Percentiles rank a stretch among this genome's conserved stretches.
These are phyloP conservation scores for Mobula birostris DNA, from an alignment of 2,113 vertebrate species.

Conservation along the genomic window DNA sequence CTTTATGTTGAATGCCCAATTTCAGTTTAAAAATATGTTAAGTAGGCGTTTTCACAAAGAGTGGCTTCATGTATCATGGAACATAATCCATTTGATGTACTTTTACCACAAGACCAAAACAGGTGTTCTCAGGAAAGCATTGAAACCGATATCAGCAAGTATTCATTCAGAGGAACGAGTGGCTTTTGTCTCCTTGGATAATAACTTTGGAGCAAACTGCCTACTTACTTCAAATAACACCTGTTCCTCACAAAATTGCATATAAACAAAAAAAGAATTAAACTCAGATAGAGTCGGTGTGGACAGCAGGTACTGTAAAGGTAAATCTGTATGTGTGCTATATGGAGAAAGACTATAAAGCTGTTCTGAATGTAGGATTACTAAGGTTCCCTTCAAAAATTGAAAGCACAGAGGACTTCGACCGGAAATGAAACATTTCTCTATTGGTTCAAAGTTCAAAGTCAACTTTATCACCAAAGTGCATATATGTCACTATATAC, in stretches of 20 bases:
- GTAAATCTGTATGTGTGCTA: neutral
- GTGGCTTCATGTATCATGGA: conserved; percentile 40
- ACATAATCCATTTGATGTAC: conserved; percentile 41
- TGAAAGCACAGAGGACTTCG: neutral
- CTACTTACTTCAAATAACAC: conserved; percentile 42
- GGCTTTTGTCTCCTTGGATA: conserved; percentile 26
- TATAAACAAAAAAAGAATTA: conserved; percentile 25
- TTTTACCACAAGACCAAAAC: conserved; percentile 44
- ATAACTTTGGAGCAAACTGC: neutral
- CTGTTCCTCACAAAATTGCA: conserved; percentile 42
- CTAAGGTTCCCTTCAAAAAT: neutral
- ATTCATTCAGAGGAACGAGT: conserved; percentile 7
- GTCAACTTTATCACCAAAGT: too few species aligned
- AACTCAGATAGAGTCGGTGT: neutral
- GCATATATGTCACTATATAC: too few species aligned
- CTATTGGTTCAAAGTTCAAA: neutral
- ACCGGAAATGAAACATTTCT: neutral
- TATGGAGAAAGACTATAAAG: neutral
- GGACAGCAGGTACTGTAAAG: neutral
- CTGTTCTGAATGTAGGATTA: too few species aligned
- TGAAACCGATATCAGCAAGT: conserved; percentile 39
- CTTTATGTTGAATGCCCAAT: conserved; percentile 41
- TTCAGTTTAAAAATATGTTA: conserved; percentile 46
- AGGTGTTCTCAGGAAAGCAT: conserved; percentile 39
- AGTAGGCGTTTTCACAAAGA: conserved; percentile 45